Conservation (phyloP, 2,888 invertebrate species). For the Pedicia rivosa region DNA sequence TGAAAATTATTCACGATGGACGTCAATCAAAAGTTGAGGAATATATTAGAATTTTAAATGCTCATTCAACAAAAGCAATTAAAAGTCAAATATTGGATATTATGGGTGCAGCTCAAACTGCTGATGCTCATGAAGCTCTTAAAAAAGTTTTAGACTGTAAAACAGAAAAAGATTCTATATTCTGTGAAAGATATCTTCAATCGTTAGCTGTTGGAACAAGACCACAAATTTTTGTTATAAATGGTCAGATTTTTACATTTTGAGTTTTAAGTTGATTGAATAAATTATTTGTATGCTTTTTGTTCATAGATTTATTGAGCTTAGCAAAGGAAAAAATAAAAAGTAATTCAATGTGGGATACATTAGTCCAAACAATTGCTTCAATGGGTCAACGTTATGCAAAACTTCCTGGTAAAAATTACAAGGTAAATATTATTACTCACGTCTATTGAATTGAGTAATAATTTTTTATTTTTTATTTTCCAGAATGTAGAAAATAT, state of each 20-base stretch:
- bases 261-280: slow-evolving; percentile 15
- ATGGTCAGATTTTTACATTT: slow-evolving; percentile 7
- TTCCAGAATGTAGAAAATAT: slow-evolving; percentile 25
- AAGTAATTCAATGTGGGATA: slow-evolving; percentile 46
- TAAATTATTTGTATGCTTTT: neutral
- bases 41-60: slow-evolving; percentile 32
- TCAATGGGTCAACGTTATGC: slow-evolving; percentile 38
- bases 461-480: neutral
- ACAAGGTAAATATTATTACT: neutral
- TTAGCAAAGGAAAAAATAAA: slow-evolving; percentile 27
- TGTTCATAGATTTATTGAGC: slow-evolving; percentile 16
- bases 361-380: slow-evolving; percentile 45
- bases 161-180: slow-evolving; percentile 32
- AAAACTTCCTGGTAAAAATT: slow-evolving; percentile 18
- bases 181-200: slow-evolving; percentile 58
- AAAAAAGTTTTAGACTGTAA: slow-evolving; percentile 43
- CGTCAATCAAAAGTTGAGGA: slow-evolving; percentile 41
- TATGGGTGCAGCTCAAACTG: slow-evolving; percentile 52
- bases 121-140: slow-evolving; percentile 47
- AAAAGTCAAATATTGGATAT: slow-evolving; percentile 51
- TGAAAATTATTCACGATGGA: slow-evolving; percentile 43
- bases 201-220: slow-evolving; percentile 50
- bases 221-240: slow-evolving; percentile 37
- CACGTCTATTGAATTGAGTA: neutral
- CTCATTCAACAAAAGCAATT: slow-evolving; percentile 15